Evolutionary conservation across 2,113 vertebrate genomes (phyloP).

Genomic region (Eidolon helvum): DNA sequence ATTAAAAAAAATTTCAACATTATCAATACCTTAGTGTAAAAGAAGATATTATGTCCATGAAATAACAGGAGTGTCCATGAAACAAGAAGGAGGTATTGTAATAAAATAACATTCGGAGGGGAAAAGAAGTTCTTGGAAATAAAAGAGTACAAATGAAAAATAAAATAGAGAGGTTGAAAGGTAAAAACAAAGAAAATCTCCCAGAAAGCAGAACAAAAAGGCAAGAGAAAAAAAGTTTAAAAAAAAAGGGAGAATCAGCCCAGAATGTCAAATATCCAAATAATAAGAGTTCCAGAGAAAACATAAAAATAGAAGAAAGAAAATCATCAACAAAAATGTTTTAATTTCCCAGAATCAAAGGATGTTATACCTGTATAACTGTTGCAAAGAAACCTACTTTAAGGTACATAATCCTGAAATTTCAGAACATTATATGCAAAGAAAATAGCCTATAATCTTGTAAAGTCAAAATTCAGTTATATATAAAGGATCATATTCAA

Average conservation of each 20-base stretch:
- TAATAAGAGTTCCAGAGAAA: background rate
- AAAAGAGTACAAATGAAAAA: too few species aligned
- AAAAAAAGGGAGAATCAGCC: background rate
- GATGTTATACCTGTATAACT: background rate
- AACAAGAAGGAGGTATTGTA: too few species aligned
- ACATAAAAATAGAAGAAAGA: background rate
- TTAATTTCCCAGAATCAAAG: background rate
- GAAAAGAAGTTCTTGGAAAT: too few species aligned
- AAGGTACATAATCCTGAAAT: background rate
- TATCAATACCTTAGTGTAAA: too few species aligned
- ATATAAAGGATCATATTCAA: background rate
- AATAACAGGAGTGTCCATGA: too few species aligned
- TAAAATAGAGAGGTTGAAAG: too few species aligned
- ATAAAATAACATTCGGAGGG: too few species aligned
- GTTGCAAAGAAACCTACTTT: background rate
- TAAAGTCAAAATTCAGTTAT: background rate
- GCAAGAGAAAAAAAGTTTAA: too few species aligned
- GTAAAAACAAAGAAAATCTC: too few species aligned
- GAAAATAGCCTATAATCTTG: background rate
- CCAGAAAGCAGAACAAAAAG: too few species aligned
- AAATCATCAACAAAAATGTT: background rate
- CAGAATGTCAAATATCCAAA: background rate
- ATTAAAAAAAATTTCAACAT: too few species aligned
- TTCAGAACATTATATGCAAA: background rate
- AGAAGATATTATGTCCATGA: too few species aligned